phyloP scores from a whole-genome alignment of 2,797 vertebrate genomes.

The Fundulus diaphanus region DNA sequence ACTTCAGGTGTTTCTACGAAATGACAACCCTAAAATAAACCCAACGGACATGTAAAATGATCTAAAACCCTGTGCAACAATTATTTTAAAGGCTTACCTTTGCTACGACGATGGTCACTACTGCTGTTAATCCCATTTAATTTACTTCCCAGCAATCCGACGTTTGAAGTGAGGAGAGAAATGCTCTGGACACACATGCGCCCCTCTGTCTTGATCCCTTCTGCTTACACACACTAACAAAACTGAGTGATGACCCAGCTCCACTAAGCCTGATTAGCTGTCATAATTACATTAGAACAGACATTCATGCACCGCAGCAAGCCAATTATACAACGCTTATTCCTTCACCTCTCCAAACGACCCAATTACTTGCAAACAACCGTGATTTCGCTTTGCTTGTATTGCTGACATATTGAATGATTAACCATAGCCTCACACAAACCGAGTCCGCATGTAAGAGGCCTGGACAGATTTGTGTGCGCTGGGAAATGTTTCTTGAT shows the following conservation, averaged over 20 bases:
- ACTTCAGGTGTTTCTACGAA: neutral
- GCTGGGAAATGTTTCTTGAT: neutral
- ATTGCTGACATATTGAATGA: slow-evolving; percentile 6
- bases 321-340: slow-evolving; percentile 74
- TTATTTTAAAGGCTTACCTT: slow-evolving; percentile 50
- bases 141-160: slow-evolving; percentile 14
- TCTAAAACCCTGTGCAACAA: neutral
- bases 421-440: neutral
- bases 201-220: slow-evolving; percentile 23
- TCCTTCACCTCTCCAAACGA: slow-evolving; percentile 32
- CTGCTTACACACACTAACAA: slow-evolving; percentile 26
- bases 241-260: slow-evolving; percentile 70
- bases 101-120: slow-evolving; percentile 13
- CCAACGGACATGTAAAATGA: neutral
- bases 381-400: slow-evolving; percentile 16
- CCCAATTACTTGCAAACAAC: slow-evolving; percentile 25
- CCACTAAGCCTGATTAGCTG: slow-evolving; percentile 82
- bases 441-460: neutral
- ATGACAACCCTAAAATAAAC: neutral
- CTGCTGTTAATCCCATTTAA: slow-evolving; percentile 54
- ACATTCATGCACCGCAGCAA: slow-evolving; percentile 64
- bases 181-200: slow-evolving; percentile 19
- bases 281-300: slow-evolving; percentile 78
- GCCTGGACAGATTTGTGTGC: neutral
- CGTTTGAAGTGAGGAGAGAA: slow-evolving; percentile 4